A percentile compares a stretch with the other conserved stretches of the same genome.
phyloP scores from a whole-genome alignment of 2,888 invertebrate genomes.

The Nephrocerus scutellatus region DNA sequence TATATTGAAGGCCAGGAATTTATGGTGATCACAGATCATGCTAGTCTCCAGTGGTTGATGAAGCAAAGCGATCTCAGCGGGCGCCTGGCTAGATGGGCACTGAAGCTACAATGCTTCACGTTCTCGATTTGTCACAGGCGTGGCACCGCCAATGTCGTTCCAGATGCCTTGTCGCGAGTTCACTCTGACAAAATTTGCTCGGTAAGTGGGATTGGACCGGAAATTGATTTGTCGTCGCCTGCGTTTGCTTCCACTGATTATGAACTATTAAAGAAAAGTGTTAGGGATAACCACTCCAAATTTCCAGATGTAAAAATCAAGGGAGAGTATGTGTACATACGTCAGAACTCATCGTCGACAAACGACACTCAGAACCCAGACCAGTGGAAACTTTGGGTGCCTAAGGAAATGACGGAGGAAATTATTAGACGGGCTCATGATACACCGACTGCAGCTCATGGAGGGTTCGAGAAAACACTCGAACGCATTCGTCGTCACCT shows the following conservation, averaged over 20 bases:
- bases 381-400: constrained; percentile 13
- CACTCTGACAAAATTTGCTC: not conserved
- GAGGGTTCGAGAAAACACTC: constrained; percentile 3
- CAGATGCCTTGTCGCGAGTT: not conserved
- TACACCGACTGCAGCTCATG: not conserved
- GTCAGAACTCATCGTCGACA: not conserved
- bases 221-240: constrained; percentile 2
- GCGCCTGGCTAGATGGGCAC: constrained; percentile 2
- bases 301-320: constrained; percentile 4
- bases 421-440: not conserved
- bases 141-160: constrained; percentile 1
- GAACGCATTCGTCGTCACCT: not conserved
- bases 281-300: not conserved
- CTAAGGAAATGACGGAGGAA: not conserved
- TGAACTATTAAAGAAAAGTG: constrained; percentile 3
- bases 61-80: constrained; percentile 2
- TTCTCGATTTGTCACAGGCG: not conserved
- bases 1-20: constrained; percentile 12
- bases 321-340: constrained; percentile 6
- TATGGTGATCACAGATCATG: constrained; percentile 5
- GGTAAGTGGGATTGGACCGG: not conserved
- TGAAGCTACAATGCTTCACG: constrained; percentile 1
- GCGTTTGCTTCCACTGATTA: constrained; percentile 9
- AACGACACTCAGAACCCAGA: constrained; percentile 3
- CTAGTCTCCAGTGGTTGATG: constrained; percentile 2